Evolutionary conservation across 2,888 invertebrate species (phyloP).

Genomic region (Helicoverpa assulta): DNA sequence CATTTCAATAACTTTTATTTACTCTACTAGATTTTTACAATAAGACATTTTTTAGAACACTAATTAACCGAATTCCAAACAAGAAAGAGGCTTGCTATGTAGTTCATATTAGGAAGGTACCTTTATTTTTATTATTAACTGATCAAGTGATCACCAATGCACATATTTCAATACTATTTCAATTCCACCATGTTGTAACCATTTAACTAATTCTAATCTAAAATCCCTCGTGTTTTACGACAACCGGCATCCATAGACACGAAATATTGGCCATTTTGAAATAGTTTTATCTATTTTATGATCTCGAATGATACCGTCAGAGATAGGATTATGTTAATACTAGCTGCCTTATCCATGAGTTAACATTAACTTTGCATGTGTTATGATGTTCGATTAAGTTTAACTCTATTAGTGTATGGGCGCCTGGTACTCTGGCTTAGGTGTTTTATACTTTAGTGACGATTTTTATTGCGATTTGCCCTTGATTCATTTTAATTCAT

Average conservation of each 20-base stretch:
- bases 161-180: too few relatives aligned
- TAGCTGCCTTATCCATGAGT: constrained; percentile 44
- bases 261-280: constrained; percentile 31
- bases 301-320: constrained; percentile 36
- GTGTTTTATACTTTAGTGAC: neutral
- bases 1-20: too few relatives aligned
- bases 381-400: constrained; percentile 38
- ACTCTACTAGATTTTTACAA: neutral
- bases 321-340: constrained; percentile 59
- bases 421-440: constrained; percentile 26
- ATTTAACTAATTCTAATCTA: constrained; percentile 6
- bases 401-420: constrained; percentile 4
- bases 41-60: too few relatives aligned
- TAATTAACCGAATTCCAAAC: too few relatives aligned
- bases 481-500: too few relatives aligned
- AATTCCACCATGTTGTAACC: neutral
- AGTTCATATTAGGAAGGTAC: too few relatives aligned
- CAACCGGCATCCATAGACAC: constrained; percentile 27
- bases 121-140: too few relatives aligned
- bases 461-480: too few relatives aligned
- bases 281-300: constrained; percentile 38
- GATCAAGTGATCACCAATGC: neutral
- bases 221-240: constrained; percentile 26
- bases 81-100: too few relatives aligned
- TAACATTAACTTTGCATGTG: constrained; percentile 47